Evolutionary conservation across 2,888 invertebrate genomes (phyloP), one percentile per base, ranked within the genome.

Genomic region (Lochmaea crataegi): DNA sequence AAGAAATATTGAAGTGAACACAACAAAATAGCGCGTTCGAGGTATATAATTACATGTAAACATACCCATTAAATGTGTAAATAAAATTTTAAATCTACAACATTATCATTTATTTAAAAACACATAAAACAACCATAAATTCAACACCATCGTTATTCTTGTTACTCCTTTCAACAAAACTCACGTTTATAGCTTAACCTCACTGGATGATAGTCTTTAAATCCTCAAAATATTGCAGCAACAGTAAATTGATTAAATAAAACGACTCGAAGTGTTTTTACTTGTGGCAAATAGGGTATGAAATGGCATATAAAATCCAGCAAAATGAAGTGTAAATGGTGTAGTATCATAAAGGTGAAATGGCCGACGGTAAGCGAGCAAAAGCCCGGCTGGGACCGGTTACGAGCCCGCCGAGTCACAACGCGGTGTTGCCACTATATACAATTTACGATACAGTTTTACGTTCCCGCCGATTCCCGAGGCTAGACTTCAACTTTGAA

Each of bases 251-350:
- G 68, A 74, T 74, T 74, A 68, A 74, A 74, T 68, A 65, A 74
- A 71, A 67, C 71, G 70, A 51, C 48, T 57, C 45, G 26, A 74
- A 71, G 74, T 74, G 74, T 74, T 74, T 74, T 71, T 81, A 80
- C 75, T 79, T 80, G 80, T 71, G 80, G 80, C 80, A 82, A 82
- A 82, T 81, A 78, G 81, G 79, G 80, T 76, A 82, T 82, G 81
- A 82, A 81, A 80, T 77, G 79, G 80, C 79, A 79, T 80, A 83
- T 83, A 83, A 86, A 86, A 85, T 84, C 85, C 84, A 82, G 79
- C 82, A 83, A 83, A 86, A 84, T 84, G 84, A 84, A 84, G 85
- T 86, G 86, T 85, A 85, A 86, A 86, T 84, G 85, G 84, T 83
- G 84, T 82, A 82, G 83, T 84, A 83, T 85, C 82, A 81, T 81